Evolutionary conservation across 1,140 invertebrate species (phyloP), one percentile per base, ranked within the genome.

Genomic region (Tigriopus japonicus): DNA sequence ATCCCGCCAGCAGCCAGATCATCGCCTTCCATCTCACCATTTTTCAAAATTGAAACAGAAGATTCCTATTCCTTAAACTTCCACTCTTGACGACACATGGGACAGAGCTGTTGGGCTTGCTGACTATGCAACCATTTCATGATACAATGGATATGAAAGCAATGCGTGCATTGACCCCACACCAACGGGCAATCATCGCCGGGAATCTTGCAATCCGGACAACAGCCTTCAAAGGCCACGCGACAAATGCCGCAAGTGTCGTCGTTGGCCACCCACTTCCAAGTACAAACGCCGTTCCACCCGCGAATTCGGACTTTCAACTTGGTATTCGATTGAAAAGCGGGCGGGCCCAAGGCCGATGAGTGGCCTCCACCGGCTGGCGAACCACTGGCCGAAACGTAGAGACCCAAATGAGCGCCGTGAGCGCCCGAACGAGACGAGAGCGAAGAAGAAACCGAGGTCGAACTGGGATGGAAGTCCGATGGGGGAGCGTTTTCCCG

Each of bases 131-230:
- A 77, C 95, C 95, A 98, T 80, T 98, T 98, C 73, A 95, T 90
- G 68, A 99, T 98, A 73, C 95, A 99, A 73, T 98, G 95, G 71
- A 98, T 97, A 71, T 98, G 95, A 72, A 98, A 99, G 75, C 93
- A 96, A 76, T 99, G 95, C 1, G 90, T 93, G 73, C 95, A 99
- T 67, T 91, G 83, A 63, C 95, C 94, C 91, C 93, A 96, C 63
- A 97, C 94, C 83, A 73, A 63, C 76, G 77, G 62, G 68, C 63
- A 67, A 67, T 56, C 21, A 17, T 58, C 56, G 17, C 49, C 95
- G 42, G 95, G 93, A 66, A 94, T 77, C 76, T 95, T 94, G 74
- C 95, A 99, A 73, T 98, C 93, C 12, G 93, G 88, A 74, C 95
- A 98, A 71, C 93, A 98, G 65, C 86, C 88, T 74, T 98, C 94